Evolutionary conservation across 2,113 vertebrate species (phyloP).

Genomic region (Lutjanus erythropterus): DNA sequence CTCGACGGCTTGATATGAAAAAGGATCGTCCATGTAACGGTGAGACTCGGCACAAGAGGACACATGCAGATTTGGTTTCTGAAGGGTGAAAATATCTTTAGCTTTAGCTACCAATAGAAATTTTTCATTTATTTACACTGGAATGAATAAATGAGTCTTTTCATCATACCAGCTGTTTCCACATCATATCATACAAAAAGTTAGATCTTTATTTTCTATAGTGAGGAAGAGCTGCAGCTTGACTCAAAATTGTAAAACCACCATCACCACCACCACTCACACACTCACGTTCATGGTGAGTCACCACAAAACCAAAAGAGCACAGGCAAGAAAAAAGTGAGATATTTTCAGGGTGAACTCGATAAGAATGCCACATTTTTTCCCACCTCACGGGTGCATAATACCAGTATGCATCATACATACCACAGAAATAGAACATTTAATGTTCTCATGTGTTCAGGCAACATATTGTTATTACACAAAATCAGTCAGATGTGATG

Average conservation of each 20-base stretch:
- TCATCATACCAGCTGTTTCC: neutral
- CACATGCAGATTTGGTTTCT: too few species aligned
- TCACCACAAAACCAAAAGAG: conserved; percentile 47
- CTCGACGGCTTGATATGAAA: too few species aligned
- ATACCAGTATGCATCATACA: neutral
- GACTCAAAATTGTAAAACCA: conserved; percentile 24
- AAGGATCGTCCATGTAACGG: too few species aligned
- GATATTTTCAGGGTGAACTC: conserved; percentile 5
- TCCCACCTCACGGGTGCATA: neutral
- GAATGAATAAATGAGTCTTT: neutral
- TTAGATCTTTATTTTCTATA: neutral
- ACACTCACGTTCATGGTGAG: conserved; percentile 40
- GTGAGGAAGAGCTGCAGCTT: neutral
- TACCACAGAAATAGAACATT: neutral
- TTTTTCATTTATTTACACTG: neutral
- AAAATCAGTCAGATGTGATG: neutral
- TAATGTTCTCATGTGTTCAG: neutral
- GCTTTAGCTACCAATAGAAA: neutral
- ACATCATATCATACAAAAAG: conserved; percentile 3
- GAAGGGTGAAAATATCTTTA: too few species aligned
- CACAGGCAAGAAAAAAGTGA: conserved; percentile 10
- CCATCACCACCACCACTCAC: too few species aligned
- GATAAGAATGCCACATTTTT: conserved; percentile 17
- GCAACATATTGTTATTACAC: neutral
- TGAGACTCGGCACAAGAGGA: too few species aligned